These are phyloP conservation scores for Nerophis lumbriciformis DNA, from an alignment of 2,113 vertebrate genomes.

Conservation along the genomic window DNA sequence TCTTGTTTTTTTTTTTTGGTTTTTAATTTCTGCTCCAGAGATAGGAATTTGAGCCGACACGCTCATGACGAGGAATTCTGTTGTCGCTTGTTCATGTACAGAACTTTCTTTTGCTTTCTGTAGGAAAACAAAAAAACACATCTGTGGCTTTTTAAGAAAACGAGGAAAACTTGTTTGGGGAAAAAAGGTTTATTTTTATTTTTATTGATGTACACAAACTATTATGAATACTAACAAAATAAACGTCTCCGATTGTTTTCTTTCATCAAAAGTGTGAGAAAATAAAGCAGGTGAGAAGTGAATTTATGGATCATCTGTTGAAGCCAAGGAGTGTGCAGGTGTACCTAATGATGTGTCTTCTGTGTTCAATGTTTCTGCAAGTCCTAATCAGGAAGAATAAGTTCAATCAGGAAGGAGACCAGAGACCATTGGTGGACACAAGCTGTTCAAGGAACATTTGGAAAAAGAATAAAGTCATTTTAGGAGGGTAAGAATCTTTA, in stretches of 20 bases:
- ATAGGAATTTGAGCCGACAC: constrained; percentile 62
- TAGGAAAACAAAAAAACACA: constrained; percentile 73
- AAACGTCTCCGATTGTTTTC: constrained; percentile 56
- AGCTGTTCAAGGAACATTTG: no score
- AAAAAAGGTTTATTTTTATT: constrained; percentile 62
- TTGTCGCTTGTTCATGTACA: constrained; percentile 90
- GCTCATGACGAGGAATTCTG: constrained; percentile 73
- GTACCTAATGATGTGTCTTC: no score
- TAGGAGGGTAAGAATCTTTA: no score
- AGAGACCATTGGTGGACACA: no score
- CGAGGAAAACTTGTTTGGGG: constrained; percentile 30
- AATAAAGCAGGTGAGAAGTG: neutral
- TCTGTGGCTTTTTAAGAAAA: constrained; percentile 89
- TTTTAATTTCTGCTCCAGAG: constrained; percentile 65
- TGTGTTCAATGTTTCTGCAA: no score
- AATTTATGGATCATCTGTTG: no score
- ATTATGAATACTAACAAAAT: constrained; percentile 75
- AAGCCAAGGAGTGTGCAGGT: neutral
- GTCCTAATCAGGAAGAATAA: no score
- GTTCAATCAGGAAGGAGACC: no score
- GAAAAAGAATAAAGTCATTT: no score
- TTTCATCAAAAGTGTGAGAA: constrained; percentile 26
- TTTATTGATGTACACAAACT: constrained; percentile 73
- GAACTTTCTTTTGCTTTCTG: constrained; percentile 85
- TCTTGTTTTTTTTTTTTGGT: constrained; percentile 68